Evolutionary conservation across 2,888 invertebrate species (phyloP).

Genomic region (Conchocele bisecta): DNA sequence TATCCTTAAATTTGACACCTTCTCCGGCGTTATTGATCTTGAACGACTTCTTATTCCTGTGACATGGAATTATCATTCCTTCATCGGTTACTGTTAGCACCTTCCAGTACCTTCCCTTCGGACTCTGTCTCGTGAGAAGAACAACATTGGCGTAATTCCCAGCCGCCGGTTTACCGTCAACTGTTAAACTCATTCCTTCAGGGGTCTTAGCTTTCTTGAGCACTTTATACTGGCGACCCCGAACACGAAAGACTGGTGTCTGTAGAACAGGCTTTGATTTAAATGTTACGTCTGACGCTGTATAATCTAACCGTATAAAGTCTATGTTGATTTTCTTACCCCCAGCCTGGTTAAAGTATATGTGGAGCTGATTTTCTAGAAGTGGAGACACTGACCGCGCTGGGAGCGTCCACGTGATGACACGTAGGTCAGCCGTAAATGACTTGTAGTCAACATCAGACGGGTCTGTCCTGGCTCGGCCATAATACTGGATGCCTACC

Average conservation of each 20-base stretch:
- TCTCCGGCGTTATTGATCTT: background rate
- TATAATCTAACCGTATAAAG: constrained; percentile 31
- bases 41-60: constrained; percentile 1
- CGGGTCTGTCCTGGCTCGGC: constrained; percentile 2
- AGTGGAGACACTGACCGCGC: constrained; percentile 14
- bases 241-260: constrained; percentile 6
- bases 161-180: background rate
- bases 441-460: constrained; percentile 27
- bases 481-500: constrained; percentile 31
- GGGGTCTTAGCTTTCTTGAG: background rate
- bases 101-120: constrained; percentile 1
- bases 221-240: constrained; percentile 7
- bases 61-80: constrained; percentile 33
- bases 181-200: constrained; percentile 15
- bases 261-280: background rate
- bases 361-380: constrained; percentile 16
- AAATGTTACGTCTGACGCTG: background rate
- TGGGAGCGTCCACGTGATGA: constrained; percentile 36
- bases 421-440: constrained; percentile 12
- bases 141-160: background rate
- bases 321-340: constrained; percentile 22
- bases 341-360: constrained; percentile 16
- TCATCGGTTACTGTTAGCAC: constrained; percentile 20
- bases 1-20: constrained; percentile 12
- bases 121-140: background rate